These are phyloP conservation scores for Acropora yongei DNA, from an alignment of 64 coral and sea anemone species.

Conservation along the genomic window DNA sequence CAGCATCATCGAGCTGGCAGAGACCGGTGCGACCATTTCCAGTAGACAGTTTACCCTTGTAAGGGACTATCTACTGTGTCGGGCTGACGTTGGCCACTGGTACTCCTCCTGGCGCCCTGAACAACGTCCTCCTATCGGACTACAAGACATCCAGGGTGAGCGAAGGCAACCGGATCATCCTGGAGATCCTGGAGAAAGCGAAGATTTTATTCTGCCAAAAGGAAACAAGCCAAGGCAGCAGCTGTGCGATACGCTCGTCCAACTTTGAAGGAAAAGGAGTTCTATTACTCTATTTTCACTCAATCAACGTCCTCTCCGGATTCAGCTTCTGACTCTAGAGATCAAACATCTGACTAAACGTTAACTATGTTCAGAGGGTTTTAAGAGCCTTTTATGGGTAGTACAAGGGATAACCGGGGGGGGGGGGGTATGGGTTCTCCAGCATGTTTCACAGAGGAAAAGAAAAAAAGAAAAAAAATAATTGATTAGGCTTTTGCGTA, in stretches of 20 bases:
- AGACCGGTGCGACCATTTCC: background rate
- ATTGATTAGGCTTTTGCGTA: too few relatives aligned
- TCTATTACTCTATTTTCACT: too few relatives aligned
- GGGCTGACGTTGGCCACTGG: background rate
- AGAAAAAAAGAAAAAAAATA: too few relatives aligned
- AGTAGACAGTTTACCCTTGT: background rate
- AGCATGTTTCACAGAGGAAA: too few relatives aligned
- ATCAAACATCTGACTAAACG: too few relatives aligned
- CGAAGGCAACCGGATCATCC: slow-evolving; percentile 15
- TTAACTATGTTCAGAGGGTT: too few relatives aligned
- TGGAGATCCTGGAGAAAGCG: too few relatives aligned
- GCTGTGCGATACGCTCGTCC: slow-evolving; percentile 36
- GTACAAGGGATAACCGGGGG: too few relatives aligned
- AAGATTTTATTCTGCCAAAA: slow-evolving; percentile 53
- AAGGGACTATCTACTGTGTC: background rate
- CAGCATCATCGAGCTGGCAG: background rate
- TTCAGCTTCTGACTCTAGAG: too few relatives aligned
- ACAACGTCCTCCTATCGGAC: background rate
- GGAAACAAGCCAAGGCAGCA: slow-evolving; percentile 11
- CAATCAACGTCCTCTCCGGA: too few relatives aligned
- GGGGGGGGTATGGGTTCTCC: too few relatives aligned
- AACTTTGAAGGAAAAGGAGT: slow-evolving; percentile 60
- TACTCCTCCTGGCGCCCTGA: slow-evolving; percentile 1
- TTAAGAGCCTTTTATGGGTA: too few relatives aligned
- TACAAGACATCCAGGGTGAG: background rate